These are phyloP conservation scores for Protaetia brevitarsis DNA, from an alignment of 1,140 invertebrate species.

Conservation along the genomic window DNA sequence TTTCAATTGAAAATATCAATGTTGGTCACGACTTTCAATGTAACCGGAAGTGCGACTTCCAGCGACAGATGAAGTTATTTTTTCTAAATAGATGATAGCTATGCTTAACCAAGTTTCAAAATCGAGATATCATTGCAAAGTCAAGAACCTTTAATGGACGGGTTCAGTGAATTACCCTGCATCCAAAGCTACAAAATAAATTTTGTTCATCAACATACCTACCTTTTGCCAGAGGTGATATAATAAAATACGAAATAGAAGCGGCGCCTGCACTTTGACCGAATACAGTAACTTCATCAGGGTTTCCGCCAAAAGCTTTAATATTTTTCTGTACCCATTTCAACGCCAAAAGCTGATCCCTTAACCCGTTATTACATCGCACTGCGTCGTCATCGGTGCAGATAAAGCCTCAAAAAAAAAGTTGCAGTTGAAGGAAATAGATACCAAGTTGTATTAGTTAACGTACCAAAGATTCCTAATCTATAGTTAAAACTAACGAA, in stretches of 20 bases:
- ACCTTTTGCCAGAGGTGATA: slow-evolving; percentile 55
- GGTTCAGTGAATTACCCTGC: no score
- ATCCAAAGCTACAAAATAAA: no score
- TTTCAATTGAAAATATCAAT: no score
- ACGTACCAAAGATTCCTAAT: slow-evolving; percentile 60
- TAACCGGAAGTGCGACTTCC: no score
- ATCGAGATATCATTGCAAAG: no score
- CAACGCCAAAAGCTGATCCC: slow-evolving; percentile 59
- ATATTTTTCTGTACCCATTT: slow-evolving; percentile 60
- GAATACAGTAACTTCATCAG: slow-evolving; percentile 52
- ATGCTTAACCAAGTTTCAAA: no score
- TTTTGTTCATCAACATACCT: neutral
- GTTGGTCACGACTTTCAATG: no score
- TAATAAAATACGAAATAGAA: slow-evolving; percentile 58
- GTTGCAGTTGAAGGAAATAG: no score
- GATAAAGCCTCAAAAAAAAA: slow-evolving; percentile 50
- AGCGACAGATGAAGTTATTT: no score
- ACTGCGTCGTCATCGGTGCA: slow-evolving; percentile 54
- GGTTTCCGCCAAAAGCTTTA: slow-evolving; percentile 54
- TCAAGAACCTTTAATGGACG: no score
- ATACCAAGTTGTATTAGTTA: neutral
- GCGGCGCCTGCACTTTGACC: slow-evolving; percentile 56
- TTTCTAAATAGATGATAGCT: no score
- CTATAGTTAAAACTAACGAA: slow-evolving; percentile 71
- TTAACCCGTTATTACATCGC: slow-evolving; percentile 60